Evolutionary conservation across 2,113 vertebrate genomes (phyloP).

Genomic region (Chionodraco myersi): DNA sequence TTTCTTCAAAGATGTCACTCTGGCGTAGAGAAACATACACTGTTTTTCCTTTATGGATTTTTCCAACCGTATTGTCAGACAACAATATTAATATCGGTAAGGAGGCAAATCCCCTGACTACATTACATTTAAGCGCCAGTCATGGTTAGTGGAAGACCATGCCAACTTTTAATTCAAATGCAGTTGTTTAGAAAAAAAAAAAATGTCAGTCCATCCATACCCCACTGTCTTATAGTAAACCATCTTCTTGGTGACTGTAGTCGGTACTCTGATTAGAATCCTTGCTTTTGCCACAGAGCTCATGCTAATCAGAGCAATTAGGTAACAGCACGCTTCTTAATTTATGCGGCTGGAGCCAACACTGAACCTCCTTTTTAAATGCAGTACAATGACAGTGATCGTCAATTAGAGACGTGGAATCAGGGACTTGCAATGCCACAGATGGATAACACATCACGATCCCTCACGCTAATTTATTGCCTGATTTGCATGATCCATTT

Average conservation of each 20-base stretch:
- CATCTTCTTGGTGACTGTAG: constrained; percentile 22
- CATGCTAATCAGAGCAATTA: constrained; percentile 80
- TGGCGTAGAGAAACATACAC: no score
- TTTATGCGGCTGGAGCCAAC: constrained; percentile 73
- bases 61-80: no score
- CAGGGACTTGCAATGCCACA: constrained; percentile 60
- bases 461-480: constrained; percentile 66
- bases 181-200: no score
- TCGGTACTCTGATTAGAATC: constrained; percentile 60
- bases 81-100: no score
- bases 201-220: neutral
- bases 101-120: no score
- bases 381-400: constrained; percentile 75
- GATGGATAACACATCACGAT: constrained; percentile 71
- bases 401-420: constrained; percentile 76
- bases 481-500: constrained; percentile 80
- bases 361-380: constrained; percentile 62
- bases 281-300: constrained; percentile 56
- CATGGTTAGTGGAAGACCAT: no score
- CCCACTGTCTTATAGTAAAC: constrained; percentile 24
- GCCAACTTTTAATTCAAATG: no score
- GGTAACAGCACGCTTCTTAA: constrained; percentile 71
- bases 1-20: neutral
- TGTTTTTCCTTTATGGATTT: no score
- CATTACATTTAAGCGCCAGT: no score